Conservation (phyloP, 2,797 vertebrate genomes). For the Amblyopsis hoosieri region DNA sequence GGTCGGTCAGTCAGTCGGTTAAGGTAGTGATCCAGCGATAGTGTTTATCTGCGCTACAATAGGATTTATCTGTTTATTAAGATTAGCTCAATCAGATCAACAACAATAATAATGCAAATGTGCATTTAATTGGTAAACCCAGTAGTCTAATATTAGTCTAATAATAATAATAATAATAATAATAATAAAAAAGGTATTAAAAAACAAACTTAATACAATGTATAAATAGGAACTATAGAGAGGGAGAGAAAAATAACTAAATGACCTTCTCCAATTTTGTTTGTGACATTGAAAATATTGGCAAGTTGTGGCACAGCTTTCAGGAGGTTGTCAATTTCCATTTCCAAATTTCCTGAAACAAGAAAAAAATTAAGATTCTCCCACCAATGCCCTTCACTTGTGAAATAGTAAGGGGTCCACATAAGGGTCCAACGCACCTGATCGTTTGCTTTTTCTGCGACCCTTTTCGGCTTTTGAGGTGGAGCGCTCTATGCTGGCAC, state of each 20-base stretch:
- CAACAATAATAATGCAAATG: too few relatives aligned
- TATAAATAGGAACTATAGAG: background rate
- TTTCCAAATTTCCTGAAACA: slow-evolving; percentile 78
- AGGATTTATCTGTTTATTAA: too few relatives aligned
- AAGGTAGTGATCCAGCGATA: too few relatives aligned
- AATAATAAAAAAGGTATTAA: background rate
- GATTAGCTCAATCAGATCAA: too few relatives aligned
- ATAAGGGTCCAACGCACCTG: slow-evolving; percentile 57
- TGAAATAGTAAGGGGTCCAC: background rate
- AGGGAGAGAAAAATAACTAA: too few relatives aligned
- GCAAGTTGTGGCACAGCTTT: slow-evolving; percentile 90
- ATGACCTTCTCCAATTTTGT: slow-evolving; percentile 96
- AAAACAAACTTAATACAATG: background rate
- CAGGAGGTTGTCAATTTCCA: slow-evolving; percentile 89
- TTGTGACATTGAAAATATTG: slow-evolving; percentile 85
- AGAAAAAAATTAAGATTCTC: background rate
- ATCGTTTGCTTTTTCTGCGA: slow-evolving; percentile 55
- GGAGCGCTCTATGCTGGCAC: slow-evolving; percentile 28
- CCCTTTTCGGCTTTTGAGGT: slow-evolving; percentile 31
- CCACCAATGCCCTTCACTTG: background rate
- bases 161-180: too few relatives aligned
- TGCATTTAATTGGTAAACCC: too few relatives aligned
- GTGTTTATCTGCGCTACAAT: too few relatives aligned
- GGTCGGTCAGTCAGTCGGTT: too few relatives aligned
- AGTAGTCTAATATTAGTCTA: too few relatives aligned